These are phyloP conservation scores for Tetragonula clypearis DNA, from an alignment of 1,140 invertebrate species.

Conservation along the genomic window DNA sequence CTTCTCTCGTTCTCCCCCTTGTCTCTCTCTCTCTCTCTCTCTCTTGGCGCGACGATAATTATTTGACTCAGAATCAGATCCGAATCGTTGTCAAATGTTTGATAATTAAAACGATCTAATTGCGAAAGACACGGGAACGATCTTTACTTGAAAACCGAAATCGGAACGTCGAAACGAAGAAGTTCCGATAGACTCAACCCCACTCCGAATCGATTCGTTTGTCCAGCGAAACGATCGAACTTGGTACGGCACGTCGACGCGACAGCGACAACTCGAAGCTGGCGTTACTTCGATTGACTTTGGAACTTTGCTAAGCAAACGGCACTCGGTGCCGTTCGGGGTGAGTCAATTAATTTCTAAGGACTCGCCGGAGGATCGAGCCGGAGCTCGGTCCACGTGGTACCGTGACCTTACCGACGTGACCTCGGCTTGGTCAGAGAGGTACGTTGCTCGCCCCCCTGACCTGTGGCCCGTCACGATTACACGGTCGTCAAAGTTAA, in stretches of 20 bases:
- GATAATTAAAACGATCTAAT: too few species aligned
- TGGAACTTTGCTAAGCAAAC: constrained; percentile 44
- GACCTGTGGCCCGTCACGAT: constrained; percentile 69
- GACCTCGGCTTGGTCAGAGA: constrained; percentile 49
- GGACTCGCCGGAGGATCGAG: constrained; percentile 28
- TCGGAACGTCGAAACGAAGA: not conserved
- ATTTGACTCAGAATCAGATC: too few species aligned
- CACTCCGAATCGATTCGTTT: not conserved
- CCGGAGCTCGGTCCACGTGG: constrained; percentile 36
- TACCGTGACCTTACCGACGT: constrained; percentile 56
- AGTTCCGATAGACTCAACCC: too few species aligned
- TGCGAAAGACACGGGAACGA: too few species aligned
- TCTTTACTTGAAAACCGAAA: too few species aligned
- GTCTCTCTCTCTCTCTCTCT: too few species aligned
- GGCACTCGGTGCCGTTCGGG: not conserved
- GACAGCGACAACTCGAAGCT: not conserved
- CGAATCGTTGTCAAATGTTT: too few species aligned
- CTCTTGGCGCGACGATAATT: too few species aligned
- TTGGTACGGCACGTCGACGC: not conserved
- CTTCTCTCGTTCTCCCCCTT: too few species aligned
- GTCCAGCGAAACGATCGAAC: not conserved
- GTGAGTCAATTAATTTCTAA: constrained; percentile 57
- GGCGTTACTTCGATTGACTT: constrained; percentile 25
- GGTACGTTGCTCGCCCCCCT: constrained; percentile 57
- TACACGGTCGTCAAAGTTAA: constrained; percentile 77